Evolutionary conservation across 2,113 vertebrate genomes (phyloP), one percentile per base, ranked within the genome.

Genomic region (Xiphophorus hellerii): DNA sequence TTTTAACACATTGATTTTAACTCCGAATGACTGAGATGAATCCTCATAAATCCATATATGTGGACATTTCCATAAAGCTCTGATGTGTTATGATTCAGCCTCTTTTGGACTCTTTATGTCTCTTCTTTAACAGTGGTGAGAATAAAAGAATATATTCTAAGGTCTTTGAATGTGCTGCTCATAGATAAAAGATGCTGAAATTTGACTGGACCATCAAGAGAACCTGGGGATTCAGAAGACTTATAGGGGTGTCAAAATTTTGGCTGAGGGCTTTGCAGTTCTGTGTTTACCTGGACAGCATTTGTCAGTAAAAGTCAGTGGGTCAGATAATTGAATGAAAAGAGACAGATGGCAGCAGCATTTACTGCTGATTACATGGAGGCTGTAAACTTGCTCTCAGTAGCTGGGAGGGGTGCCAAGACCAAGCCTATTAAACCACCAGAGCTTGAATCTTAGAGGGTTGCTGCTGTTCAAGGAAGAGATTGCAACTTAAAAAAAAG

Each of bases 351-450:
- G 93, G 93, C 84, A 87, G 89, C 84, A 84, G 85, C 86, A 84
- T 94, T 94, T 94, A 94, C 90, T 94, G 92, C 93, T 94, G 93
- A 94, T 94, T 94, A 93, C 92, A 93, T 88, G 86, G 83, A 92
- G 90, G 90, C 89, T 81, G 87, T 94, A 94, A 94, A 94, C 48
- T 74, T 79, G 81, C 72, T 84, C 82, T 90, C 89, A 90, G 88
- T 90, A 84, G 87, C 85, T 89, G 68, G 78, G 86, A 87, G 74
- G 86, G 88, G 74, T 88, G 82, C 85, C 69, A 63, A 72, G 80
- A 86, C 85, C 87, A 77, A 81, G 42, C 79, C 77, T 80, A 87
- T 94, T 90, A 94, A 93, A 91, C 85, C 81, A 84, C 79, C 84
- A 83, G 84, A 89, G 78, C 87, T 77, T 90, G 87, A 82, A 76